Conservation (phyloP, 2,113 vertebrate genomes). For the Aptenodytes forsteri region DNA sequence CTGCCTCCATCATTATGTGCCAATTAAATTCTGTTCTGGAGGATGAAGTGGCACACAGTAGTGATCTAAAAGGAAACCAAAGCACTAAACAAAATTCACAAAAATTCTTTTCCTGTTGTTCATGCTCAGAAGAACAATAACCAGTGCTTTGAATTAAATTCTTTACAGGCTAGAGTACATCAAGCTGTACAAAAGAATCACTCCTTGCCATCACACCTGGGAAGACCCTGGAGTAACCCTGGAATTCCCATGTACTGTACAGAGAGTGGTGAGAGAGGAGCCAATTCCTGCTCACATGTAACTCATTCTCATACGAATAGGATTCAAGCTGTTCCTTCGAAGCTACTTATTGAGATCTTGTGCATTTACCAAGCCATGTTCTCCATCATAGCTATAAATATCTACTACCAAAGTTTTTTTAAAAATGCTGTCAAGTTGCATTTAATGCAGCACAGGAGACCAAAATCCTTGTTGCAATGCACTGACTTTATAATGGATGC, state of each 20-base stretch:
- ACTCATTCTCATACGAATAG: background rate
- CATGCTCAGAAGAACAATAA: background rate
- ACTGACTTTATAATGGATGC: background rate
- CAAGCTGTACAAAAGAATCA: background rate
- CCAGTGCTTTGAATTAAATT: background rate
- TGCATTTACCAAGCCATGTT: background rate
- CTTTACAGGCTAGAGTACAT: background rate
- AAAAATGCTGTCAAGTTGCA: background rate
- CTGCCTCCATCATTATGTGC: rapidly evolving
- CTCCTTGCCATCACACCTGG: background rate
- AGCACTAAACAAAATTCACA: background rate
- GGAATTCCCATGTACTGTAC: background rate
- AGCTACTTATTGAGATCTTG: background rate
- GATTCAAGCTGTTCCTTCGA: background rate
- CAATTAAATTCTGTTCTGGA: background rate
- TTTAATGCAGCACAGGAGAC: background rate
- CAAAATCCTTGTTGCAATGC: background rate
- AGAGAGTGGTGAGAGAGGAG: background rate
- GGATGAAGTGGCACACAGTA: background rate
- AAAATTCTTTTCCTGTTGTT: background rate
- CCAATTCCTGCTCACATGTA: background rate
- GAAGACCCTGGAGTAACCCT: background rate
- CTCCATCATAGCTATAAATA: background rate
- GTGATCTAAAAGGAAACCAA: background rate
- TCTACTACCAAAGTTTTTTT: background rate